phyloP scores from a whole-genome alignment of 2,797 vertebrate genomes.

The Characodon lateralis region DNA sequence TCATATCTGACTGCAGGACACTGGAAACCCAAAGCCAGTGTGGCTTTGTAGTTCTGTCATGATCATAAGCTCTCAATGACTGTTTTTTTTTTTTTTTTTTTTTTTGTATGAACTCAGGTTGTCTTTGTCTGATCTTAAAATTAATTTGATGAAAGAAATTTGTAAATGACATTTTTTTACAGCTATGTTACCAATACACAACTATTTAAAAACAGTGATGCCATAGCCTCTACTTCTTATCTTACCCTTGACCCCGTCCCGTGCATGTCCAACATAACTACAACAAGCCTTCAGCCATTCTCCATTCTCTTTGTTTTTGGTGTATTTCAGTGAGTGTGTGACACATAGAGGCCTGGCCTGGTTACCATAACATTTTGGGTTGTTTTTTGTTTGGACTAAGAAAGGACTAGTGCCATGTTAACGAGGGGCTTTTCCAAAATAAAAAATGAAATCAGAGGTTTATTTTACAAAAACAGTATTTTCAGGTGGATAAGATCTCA shows the following conservation, averaged over 20 bases:
- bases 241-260: not conserved
- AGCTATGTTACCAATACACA: not conserved
- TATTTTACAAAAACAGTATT: not conserved
- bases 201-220: not conserved
- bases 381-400: not conserved
- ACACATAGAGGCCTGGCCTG: not conserved
- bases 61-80: not conserved
- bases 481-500: not conserved
- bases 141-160: not conserved
- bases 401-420: not conserved
- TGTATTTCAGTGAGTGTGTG: not conserved
- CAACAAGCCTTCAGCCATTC: not conserved
- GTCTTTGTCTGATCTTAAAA: not conserved
- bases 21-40: not conserved
- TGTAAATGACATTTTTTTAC: not conserved
- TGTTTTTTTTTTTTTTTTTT: not conserved
- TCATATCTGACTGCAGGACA: not conserved
- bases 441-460: not conserved
- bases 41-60: not conserved
- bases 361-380: no score
- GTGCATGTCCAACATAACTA: not conserved
- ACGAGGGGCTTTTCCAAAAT: not conserved
- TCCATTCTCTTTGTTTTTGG: not conserved
- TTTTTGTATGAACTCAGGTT: not conserved
- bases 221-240: not conserved